Conservation (phyloP, 2,888 invertebrate genomes). For the Lasioglossum zephyrum region DNA sequence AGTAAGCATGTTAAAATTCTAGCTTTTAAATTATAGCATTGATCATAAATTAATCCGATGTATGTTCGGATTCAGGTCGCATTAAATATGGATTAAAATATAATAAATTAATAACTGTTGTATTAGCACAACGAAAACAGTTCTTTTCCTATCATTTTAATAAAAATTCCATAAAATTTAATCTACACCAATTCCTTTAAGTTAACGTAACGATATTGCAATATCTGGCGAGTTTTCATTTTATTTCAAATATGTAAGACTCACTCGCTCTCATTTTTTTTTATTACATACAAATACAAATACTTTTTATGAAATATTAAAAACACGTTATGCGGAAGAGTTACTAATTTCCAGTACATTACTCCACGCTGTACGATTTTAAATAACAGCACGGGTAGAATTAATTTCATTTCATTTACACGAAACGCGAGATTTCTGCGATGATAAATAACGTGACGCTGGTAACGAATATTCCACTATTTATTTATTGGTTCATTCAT, state of each 20-base stretch:
- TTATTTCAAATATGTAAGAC: background rate
- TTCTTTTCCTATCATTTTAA: background rate
- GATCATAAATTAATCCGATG: background rate
- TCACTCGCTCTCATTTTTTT: background rate
- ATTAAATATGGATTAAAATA: background rate
- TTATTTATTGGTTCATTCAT: background rate
- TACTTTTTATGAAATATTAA: background rate
- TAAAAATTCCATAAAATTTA: too few relatives aligned
- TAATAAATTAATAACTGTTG: background rate
- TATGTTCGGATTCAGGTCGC: background rate
- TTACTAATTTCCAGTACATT: background rate
- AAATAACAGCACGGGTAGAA: background rate
- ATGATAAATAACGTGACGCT: too few relatives aligned
- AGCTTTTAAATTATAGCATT: background rate
- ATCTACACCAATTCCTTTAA: too few relatives aligned
- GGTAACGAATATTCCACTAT: background rate
- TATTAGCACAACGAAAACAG: too few relatives aligned
- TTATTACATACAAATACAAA: background rate
- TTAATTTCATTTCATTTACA: slow-evolving; percentile 1
- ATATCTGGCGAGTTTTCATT: background rate
- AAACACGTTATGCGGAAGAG: too few relatives aligned
- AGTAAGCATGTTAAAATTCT: background rate
- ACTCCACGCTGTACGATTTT: background rate
- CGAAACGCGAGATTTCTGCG: background rate
- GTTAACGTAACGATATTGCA: background rate